phyloP scores from a whole-genome alignment of 1,140 invertebrate genomes.

The Archivesica marissinica region DNA sequence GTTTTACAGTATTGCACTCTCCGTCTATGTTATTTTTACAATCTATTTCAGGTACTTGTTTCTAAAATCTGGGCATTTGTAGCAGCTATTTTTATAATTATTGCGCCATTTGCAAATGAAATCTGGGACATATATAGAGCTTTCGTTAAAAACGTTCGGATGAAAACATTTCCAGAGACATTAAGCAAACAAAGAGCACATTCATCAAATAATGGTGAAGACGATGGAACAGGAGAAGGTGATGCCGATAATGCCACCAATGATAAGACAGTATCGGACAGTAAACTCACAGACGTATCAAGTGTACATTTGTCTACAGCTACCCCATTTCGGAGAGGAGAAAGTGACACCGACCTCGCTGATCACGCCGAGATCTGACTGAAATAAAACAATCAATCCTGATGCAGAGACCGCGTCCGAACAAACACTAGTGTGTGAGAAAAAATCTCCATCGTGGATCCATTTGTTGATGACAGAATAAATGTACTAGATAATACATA shows the following conservation, averaged over 20 bases:
- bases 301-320: background rate
- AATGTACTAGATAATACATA: too few relatives aligned
- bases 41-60: slow-evolving; percentile 71
- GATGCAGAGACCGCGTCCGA: too few relatives aligned
- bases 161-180: slow-evolving; percentile 8
- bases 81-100: slow-evolving; percentile 74
- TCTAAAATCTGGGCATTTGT: slow-evolving; percentile 73
- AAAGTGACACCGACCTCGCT: background rate
- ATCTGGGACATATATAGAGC: slow-evolving; percentile 64
- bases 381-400: too few relatives aligned
- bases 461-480: too few relatives aligned
- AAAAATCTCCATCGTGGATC: too few relatives aligned
- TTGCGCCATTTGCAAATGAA: slow-evolving; percentile 76
- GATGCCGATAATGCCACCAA: background rate
- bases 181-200: background rate
- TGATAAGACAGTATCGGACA: background rate
- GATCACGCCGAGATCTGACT: background rate
- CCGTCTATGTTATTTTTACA: background rate
- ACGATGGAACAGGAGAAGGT: background rate
- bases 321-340: background rate
- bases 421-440: too few relatives aligned
- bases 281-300: background rate
- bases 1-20: background rate
- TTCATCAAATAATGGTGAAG: background rate
- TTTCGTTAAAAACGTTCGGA: too few relatives aligned